phyloP scores from a whole-genome alignment of 2,797 vertebrate species.

The Acrossocheilus wenchowensis region DNA sequence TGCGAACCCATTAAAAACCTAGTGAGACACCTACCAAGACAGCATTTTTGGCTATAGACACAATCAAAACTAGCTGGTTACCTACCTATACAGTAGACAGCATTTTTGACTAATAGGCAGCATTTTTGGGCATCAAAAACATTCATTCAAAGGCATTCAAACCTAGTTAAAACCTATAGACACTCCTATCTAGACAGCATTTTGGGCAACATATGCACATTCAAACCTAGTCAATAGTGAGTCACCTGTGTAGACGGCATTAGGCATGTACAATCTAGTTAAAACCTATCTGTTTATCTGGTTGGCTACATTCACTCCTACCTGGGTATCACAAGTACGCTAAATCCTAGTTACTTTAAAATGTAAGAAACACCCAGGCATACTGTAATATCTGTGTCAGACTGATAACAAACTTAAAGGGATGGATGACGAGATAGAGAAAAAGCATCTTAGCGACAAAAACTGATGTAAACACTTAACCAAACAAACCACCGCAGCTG shows the following conservation, averaged over 20 bases:
- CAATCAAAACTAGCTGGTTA: not conserved
- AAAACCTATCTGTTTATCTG: not conserved
- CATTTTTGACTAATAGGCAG: not conserved
- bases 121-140: not conserved
- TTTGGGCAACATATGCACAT: not conserved
- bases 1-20: not conserved
- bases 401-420: slow-evolving; percentile 69
- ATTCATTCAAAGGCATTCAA: not conserved
- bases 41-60: not conserved
- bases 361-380: not conserved
- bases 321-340: not conserved
- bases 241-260: not conserved
- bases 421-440: not conserved
- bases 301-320: not conserved
- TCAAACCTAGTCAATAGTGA: not conserved
- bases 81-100: not conserved
- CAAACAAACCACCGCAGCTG: slow-evolving; percentile 13
- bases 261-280: not conserved
- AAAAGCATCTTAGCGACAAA: not conserved
- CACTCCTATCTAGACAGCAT: not conserved
- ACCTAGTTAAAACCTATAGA: not conserved
- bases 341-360: not conserved
- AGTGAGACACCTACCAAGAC: not conserved
- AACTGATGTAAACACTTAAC: slow-evolving; percentile 13
- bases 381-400: not conserved